A percentile compares a stretch with the other conserved stretches of the same genome.
phyloP scores from a whole-genome alignment of 1,140 invertebrate species.

The Hyphantria cunea region DNA sequence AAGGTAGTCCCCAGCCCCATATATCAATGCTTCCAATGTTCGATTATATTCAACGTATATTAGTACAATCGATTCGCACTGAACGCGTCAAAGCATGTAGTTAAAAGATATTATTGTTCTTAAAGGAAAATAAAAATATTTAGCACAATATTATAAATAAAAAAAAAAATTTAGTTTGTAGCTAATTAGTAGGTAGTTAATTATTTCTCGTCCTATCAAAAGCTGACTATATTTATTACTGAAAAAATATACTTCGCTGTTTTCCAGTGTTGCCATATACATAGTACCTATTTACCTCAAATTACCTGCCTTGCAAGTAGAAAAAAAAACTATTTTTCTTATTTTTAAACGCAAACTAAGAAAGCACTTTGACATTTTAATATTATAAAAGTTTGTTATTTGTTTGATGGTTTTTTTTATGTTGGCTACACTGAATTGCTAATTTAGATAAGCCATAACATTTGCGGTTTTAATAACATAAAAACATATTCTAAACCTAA shows the following conservation, averaged over 20 bases:
- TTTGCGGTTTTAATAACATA: not conserved
- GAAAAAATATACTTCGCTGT: constrained; percentile 28
- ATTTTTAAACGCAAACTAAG: constrained; percentile 35
- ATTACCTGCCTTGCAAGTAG: constrained; percentile 40
- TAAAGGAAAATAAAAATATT: constrained; percentile 41
- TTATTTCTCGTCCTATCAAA: constrained; percentile 37
- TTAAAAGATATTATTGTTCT: constrained; percentile 44
- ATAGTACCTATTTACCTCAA: constrained; percentile 68
- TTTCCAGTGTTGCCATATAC: constrained; percentile 72
- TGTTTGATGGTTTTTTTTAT: constrained; percentile 19
- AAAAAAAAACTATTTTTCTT: constrained; percentile 26
- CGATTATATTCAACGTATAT: constrained; percentile 35
- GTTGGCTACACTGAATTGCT: constrained; percentile 32
- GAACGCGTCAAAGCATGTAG: constrained; percentile 48
- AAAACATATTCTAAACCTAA: not conserved
- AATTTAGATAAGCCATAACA: not conserved
- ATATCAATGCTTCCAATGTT: constrained; percentile 52
- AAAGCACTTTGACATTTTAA: constrained; percentile 27
- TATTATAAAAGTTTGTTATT: constrained; percentile 27
- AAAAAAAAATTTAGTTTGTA: constrained; percentile 60
- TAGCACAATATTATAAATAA: constrained; percentile 55
- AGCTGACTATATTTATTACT: constrained; percentile 32
- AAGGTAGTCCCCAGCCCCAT: too few species aligned
- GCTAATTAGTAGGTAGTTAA: constrained; percentile 54
- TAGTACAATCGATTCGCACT: constrained; percentile 67